These are phyloP conservation scores for Arctocebus calabarensis DNA, from an alignment of 2,797 vertebrate species.

Conservation along the genomic window DNA sequence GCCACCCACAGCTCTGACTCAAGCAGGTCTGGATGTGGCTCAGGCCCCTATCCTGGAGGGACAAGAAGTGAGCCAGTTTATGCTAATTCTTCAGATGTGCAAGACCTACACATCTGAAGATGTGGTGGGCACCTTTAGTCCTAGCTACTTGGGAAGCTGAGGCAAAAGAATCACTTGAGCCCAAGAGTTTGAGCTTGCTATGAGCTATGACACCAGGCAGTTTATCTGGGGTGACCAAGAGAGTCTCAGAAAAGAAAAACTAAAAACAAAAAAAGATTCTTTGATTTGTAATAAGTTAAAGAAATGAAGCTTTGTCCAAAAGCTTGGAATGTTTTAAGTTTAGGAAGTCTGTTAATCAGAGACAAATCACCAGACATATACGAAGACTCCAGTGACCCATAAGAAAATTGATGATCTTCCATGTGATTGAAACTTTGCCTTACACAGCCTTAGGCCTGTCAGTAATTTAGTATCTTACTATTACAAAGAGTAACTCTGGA, in stretches of 20 bases:
- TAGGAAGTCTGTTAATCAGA: background rate
- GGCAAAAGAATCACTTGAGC: too few relatives aligned
- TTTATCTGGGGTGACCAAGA: too few relatives aligned
- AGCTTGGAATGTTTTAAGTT: background rate
- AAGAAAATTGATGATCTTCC: background rate
- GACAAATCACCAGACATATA: background rate
- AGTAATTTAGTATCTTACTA: background rate
- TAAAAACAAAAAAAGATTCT: background rate
- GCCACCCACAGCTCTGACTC: background rate
- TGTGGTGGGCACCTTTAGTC: too few relatives aligned
- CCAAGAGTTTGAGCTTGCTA: too few relatives aligned
- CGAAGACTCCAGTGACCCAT: background rate
- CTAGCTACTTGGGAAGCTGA: too few relatives aligned
- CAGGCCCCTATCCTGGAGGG: background rate
- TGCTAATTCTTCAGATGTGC: background rate
- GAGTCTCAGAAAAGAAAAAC: too few relatives aligned
- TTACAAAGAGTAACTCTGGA: background rate
- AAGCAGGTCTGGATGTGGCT: background rate
- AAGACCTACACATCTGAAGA: too few relatives aligned
- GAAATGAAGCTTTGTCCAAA: background rate
- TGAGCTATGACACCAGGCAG: too few relatives aligned
- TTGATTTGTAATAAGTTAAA: background rate
- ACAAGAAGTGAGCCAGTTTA: background rate
- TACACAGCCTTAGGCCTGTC: background rate
- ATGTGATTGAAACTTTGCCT: background rate